Conservation (phyloP, 2,113 vertebrate species). For the Phalacrocorax pelagicus region DNA sequence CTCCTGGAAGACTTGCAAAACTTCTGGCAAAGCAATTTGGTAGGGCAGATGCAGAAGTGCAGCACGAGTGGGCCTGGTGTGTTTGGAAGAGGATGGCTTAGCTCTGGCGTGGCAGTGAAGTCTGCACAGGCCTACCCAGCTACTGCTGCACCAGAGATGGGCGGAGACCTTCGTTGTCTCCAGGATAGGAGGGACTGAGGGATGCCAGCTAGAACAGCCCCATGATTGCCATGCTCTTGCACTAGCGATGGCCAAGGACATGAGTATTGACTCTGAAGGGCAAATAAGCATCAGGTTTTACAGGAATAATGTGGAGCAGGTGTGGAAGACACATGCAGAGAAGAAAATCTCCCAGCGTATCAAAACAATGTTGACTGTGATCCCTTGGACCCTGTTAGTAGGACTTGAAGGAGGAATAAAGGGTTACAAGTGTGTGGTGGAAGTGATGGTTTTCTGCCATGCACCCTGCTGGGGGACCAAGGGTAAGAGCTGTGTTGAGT, state of each 20-base stretch:
- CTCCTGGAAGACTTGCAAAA: background rate
- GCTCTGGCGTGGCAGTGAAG: background rate
- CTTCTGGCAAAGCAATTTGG: background rate
- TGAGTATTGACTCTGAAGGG: background rate
- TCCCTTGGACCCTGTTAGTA: background rate
- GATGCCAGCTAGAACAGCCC: background rate
- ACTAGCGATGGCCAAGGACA: too few species aligned
- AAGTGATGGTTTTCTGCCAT: background rate
- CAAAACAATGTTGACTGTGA: fast-evolving
- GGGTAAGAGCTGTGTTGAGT: background rate
- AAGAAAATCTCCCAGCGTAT: background rate
- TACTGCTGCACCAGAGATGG: background rate
- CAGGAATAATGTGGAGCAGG: background rate
- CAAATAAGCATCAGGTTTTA: background rate
- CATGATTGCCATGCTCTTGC: fast-evolving
- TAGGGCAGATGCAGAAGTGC: too few species aligned
- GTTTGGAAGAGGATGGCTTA: background rate
- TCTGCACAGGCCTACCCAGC: background rate
- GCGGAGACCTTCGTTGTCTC: background rate
- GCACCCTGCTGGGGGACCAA: background rate
- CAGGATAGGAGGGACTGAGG: background rate
- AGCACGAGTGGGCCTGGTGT: background rate
- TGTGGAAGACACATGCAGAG: background rate
- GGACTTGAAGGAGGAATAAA: background rate
- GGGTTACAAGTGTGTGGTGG: background rate